phyloP scores from a whole-genome alignment of 2,888 invertebrate genomes.

The Andrena bucephala region DNA sequence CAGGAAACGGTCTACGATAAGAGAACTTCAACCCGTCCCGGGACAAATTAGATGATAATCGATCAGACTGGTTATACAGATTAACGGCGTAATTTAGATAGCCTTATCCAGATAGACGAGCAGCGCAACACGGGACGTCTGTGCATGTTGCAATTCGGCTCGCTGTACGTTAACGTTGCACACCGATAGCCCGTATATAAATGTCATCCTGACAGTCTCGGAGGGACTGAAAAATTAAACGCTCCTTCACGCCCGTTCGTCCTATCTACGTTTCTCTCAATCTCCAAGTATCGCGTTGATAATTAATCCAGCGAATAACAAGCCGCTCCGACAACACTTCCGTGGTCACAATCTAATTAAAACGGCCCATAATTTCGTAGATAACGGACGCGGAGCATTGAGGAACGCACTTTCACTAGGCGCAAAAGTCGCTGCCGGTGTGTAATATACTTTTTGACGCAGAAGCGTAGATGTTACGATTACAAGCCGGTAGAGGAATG shows the following conservation, averaged over 20 bases:
- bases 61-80: slow-evolving; percentile 38
- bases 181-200: neutral
- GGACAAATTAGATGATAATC: slow-evolving; percentile 52
- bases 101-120: slow-evolving; percentile 10
- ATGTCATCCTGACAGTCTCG: neutral
- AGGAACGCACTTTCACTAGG: slow-evolving; percentile 14
- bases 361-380: neutral
- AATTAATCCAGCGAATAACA: slow-evolving; percentile 4
- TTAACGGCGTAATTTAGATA: slow-evolving; percentile 54
- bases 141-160: neutral
- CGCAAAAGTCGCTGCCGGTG: neutral
- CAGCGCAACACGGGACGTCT: too few relatives aligned
- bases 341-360: slow-evolving; percentile 14
- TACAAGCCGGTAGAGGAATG: neutral
- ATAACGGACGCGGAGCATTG: neutral
- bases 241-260: neutral
- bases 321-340: neutral
- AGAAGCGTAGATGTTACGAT: slow-evolving; percentile 4
- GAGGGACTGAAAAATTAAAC: neutral
- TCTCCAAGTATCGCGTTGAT: neutral
- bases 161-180: too few relatives aligned
- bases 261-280: neutral
- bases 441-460: neutral
- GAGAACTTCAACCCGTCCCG: slow-evolving; percentile 1
- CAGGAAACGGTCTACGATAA: slow-evolving; percentile 38